phyloP scores from a whole-genome alignment of 1,140 invertebrate species.

The Eubasilissa regina region DNA sequence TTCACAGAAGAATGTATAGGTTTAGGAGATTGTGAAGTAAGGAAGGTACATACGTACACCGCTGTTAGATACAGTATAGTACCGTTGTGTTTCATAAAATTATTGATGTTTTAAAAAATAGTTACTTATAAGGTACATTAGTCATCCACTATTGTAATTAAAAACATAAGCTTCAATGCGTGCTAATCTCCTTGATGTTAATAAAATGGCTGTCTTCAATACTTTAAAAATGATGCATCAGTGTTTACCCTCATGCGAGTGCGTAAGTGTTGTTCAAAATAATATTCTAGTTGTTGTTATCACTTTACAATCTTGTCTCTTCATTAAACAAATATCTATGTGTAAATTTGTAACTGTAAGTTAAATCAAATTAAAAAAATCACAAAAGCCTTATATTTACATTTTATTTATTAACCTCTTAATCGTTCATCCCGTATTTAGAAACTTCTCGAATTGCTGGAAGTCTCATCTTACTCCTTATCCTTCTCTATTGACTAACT shows the following conservation, averaged over 20 bases:
- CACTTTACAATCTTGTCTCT: slow-evolving; percentile 55
- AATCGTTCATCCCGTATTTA: no score
- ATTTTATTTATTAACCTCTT: no score
- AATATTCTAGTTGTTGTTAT: slow-evolving; percentile 61
- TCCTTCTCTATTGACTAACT: no score
- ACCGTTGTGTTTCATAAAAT: no score
- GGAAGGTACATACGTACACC: no score
- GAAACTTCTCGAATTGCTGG: no score
- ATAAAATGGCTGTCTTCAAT: slow-evolving; percentile 23
- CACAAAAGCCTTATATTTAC: slow-evolving; percentile 56
- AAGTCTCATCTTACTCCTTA: no score
- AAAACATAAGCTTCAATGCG: slow-evolving; percentile 11
- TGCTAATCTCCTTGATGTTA: slow-evolving; percentile 19
- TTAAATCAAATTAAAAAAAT: slow-evolving; percentile 60
- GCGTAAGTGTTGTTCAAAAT: slow-evolving; percentile 57
- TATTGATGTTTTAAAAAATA: no score
- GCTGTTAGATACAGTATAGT: no score
- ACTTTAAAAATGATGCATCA: slow-evolving; percentile 5
- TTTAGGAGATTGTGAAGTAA: no score
- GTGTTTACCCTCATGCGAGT: slow-evolving; percentile 28
- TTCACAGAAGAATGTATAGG: no score
- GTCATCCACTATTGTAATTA: not conserved
- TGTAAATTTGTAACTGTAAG: slow-evolving; percentile 56
- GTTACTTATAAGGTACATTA: not conserved
- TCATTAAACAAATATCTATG: slow-evolving; percentile 52